These are phyloP conservation scores for Bombus waltoni DNA, from an alignment of 1,140 invertebrate genomes.

Conservation along the genomic window DNA sequence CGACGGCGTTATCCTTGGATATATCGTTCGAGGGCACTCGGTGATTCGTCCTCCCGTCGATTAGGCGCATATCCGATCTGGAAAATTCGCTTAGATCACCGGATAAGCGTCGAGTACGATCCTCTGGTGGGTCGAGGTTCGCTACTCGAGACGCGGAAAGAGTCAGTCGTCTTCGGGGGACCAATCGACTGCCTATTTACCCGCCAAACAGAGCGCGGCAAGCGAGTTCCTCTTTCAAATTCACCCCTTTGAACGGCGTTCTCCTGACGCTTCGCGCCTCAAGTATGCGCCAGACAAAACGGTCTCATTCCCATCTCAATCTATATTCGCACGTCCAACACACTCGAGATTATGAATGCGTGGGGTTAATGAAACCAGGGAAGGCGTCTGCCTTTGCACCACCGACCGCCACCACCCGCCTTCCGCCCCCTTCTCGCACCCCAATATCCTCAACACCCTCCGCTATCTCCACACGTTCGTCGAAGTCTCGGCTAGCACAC, in stretches of 20 bases:
- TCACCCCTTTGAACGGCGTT: constrained; percentile 67
- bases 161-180: constrained; percentile 14
- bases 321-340: constrained; percentile 81
- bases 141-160: constrained; percentile 41
- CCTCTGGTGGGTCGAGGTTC: constrained; percentile 36
- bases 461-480: neutral
- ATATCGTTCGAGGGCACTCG: constrained; percentile 38
- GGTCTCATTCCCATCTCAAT: constrained; percentile 81
- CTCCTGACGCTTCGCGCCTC: constrained; percentile 67
- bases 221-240: constrained; percentile 66
- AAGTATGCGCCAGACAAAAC: constrained; percentile 76
- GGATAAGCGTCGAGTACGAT: constrained; percentile 68
- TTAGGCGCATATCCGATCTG: constrained; percentile 63
- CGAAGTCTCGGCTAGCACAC: constrained; percentile 32
- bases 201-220: constrained; percentile 69
- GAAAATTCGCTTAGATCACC: constrained; percentile 77
- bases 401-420: constrained; percentile 51
- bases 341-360: constrained; percentile 81
- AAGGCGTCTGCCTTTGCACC: constrained; percentile 79
- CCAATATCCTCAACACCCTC: neutral
- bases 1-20: constrained; percentile 41
- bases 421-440: neutral
- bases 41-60: constrained; percentile 46
- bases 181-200: constrained; percentile 77
- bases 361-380: constrained; percentile 81